phyloP scores from a whole-genome alignment of 1,140 invertebrate genomes.

The Micrasema minimum region DNA sequence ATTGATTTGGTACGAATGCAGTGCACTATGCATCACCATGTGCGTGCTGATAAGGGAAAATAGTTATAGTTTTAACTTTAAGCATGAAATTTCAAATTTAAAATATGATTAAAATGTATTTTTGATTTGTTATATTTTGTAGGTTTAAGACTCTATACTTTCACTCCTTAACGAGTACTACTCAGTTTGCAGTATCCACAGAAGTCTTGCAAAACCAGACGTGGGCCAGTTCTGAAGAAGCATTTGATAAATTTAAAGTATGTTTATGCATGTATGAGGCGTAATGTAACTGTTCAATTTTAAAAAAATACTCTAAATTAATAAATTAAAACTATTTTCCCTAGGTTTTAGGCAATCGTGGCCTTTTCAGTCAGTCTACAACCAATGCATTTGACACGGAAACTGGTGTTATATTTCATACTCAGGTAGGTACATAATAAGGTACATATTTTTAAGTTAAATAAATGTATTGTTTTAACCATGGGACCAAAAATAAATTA shows the following conservation, averaged over 20 bases:
- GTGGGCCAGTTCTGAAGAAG: conserved; percentile 58
- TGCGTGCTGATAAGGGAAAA: not conserved
- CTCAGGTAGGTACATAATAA: conserved; percentile 40
- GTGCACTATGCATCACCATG: not conserved
- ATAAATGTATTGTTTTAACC: conserved; percentile 4
- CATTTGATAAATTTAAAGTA: conserved; percentile 67
- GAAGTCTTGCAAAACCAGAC: conserved; percentile 61
- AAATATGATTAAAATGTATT: not conserved
- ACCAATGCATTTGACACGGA: conserved; percentile 57
- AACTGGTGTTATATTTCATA: conserved; percentile 61
- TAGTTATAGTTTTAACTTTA: not conserved
- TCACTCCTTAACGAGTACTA: conserved; percentile 62
- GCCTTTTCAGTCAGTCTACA: conserved; percentile 56
- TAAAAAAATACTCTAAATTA: not conserved
- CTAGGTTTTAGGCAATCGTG: conserved; percentile 58
- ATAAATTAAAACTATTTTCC: conserved; percentile 25
- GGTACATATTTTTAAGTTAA: not conserved
- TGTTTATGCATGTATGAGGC: not conserved
- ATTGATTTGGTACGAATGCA: not conserved
- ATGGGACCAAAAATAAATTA: not conserved
- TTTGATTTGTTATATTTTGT: conserved; percentile 36
- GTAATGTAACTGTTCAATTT: not conserved
- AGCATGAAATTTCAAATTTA: not conserved
- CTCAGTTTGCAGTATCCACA: conserved; percentile 62
- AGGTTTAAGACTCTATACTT: conserved; percentile 62